Conservation (phyloP, 2,797 vertebrate genomes). For the Philypnodon macrostomus region DNA sequence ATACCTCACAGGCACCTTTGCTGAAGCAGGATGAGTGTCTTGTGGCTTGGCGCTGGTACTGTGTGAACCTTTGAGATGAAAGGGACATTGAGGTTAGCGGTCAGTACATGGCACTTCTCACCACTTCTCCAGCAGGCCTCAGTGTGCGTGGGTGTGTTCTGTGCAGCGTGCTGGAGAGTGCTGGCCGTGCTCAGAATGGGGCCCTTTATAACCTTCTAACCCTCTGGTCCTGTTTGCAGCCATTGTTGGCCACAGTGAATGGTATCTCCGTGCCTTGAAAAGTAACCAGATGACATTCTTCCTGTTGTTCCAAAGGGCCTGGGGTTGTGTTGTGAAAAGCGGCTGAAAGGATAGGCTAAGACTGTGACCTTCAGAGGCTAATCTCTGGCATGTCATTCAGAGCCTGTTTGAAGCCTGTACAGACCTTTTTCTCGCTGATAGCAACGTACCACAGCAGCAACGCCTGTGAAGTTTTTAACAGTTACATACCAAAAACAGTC, state of each 20-base stretch:
- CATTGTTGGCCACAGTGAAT: constrained; percentile 76
- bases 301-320: constrained; percentile 72
- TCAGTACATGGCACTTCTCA: constrained; percentile 45
- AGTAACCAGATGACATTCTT: constrained; percentile 81
- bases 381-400: constrained; percentile 73
- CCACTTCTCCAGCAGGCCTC: constrained; percentile 55
- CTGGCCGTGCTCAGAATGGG: constrained; percentile 61
- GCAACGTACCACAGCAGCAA: constrained; percentile 41
- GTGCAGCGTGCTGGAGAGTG: constrained; percentile 54
- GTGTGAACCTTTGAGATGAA: constrained; percentile 30
- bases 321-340: constrained; percentile 74
- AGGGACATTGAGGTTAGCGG: constrained; percentile 38
- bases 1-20: constrained; percentile 20
- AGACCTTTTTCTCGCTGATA: constrained; percentile 58
- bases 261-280: constrained; percentile 74
- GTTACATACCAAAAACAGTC: constrained; percentile 30
- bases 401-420: constrained; percentile 59
- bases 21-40: constrained; percentile 11
- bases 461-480: constrained; percentile 29
- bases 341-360: constrained; percentile 66
- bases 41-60: constrained; percentile 25
- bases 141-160: constrained; percentile 59
- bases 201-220: constrained; percentile 73
- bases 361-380: constrained; percentile 73
- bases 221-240: constrained; percentile 73